Base-by-base conservation (phyloP, 2,113 vertebrate genomes). In the Ameiurus melas region DNA sequence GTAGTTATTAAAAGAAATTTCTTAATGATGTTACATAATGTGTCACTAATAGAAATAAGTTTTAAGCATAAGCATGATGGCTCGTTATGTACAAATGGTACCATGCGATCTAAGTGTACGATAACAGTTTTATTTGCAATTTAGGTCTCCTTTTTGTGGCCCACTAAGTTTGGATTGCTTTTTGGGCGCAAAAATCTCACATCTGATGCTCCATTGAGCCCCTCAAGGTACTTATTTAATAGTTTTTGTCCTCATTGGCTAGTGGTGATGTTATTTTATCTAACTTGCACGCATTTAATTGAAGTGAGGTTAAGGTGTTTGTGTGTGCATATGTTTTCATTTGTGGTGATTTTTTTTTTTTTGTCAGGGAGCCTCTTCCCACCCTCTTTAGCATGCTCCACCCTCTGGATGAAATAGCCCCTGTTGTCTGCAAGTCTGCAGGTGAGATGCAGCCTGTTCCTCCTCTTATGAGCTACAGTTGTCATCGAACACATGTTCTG, bases 331-430 rank as follows among this genome's bases (percentile, higher is more conserved):
- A 27, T 78, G 43, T 51, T 25, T 47, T 30, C 0, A 33, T 78
- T 87, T 22, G 8, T 80, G 3, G 1, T 36, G n/a, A 9, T 5
- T 85, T 81, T 51, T 20, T 66, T 43, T 51, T 92, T 90, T 16
- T 92, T 90, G 75, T 71, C 92, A 99, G 98, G 90, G 97, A 99
- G 77, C 96, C 97, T 92, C 95, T 99, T 87, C 98, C 98, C 0
- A 99, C 97, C 0, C 93, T 99, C 91, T 99, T 99, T 94, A 99
- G 98, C 93, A 99, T 99, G 98, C 93, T 99, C 58, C 98, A 99
- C 90, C 98, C 98, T 0, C 93, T 99, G 84, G 98, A 99, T 93
- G 98, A 99, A 93, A 98, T 99, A 64, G 96, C 97, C 10, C 98
- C 98, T 64, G 93, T 99, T 12, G 94, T 99, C 70, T 98, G 94